Percentiles rank a stretch among this genome's conserved stretches.
Conservation (phyloP, 2,797 vertebrate genomes). For the Cuniculus paca region DNA sequence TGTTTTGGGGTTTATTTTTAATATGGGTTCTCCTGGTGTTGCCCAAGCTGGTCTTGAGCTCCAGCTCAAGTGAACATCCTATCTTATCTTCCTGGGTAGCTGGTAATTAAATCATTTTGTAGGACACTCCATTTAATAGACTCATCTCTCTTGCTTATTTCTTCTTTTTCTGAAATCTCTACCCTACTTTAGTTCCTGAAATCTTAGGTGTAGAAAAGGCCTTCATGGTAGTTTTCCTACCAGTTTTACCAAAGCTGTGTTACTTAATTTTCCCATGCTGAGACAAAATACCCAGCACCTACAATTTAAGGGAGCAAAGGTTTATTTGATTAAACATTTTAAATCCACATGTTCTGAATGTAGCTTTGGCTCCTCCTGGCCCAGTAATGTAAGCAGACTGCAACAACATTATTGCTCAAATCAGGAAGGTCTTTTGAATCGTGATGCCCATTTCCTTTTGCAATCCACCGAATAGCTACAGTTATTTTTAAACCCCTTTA, state of each 20-base stretch:
- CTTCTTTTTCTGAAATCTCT: background rate
- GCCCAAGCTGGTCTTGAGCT: background rate
- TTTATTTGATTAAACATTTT: background rate
- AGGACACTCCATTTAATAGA: background rate
- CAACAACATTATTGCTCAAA: background rate
- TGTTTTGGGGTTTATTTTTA: background rate
- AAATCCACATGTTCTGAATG: background rate
- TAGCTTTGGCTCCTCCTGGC: background rate
- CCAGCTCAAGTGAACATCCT: background rate
- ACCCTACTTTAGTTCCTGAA: background rate
- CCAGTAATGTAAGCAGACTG: background rate
- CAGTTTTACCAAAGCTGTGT: background rate
- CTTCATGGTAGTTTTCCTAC: background rate
- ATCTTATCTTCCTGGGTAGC: background rate
- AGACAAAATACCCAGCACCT: background rate
- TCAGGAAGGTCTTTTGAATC: background rate
- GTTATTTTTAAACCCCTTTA: constrained; percentile 7
- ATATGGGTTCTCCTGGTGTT: background rate
- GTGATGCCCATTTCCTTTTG: background rate
- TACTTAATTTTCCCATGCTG: background rate
- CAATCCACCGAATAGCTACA: background rate
- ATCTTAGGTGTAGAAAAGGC: background rate
- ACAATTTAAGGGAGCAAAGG: background rate
- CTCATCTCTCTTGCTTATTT: background rate
- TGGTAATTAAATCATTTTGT: background rate